Conservation (phyloP, 2,888 invertebrate genomes). For the Rhamphomyia laevipes region DNA sequence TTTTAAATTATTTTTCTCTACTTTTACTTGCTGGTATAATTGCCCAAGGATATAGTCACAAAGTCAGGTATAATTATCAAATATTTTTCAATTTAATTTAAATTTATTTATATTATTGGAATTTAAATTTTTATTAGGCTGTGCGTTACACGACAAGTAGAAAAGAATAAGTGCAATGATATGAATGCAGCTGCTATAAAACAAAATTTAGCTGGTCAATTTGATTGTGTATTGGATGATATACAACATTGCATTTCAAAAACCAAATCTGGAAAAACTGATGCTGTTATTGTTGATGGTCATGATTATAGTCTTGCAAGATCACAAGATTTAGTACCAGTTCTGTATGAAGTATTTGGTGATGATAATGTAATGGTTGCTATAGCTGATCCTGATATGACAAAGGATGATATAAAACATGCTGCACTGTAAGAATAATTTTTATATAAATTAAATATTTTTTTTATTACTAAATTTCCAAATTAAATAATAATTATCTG, state of each 20-base stretch:
- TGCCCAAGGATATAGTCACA: too few species aligned
- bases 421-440: constrained; percentile 26
- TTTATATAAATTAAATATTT: not conserved
- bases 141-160: constrained; percentile 55
- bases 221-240: constrained; percentile 59
- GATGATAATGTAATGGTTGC: constrained; percentile 28
- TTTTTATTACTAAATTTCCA: not conserved
- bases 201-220: constrained; percentile 63
- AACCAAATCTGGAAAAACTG: constrained; percentile 25
- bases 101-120: too few species aligned
- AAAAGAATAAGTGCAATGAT: constrained; percentile 60
- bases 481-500: too few species aligned
- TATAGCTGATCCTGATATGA: constrained; percentile 26
- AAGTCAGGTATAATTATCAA: too few species aligned
- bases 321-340: constrained; percentile 23
- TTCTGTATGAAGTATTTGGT: constrained; percentile 29
- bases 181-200: constrained; percentile 62
- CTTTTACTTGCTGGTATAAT: too few species aligned
- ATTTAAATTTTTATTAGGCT: constrained; percentile 32
- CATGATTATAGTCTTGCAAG: constrained; percentile 24
- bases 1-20: too few species aligned
- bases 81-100: too few species aligned
- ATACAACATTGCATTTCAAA: constrained; percentile 31
- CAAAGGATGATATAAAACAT: constrained; percentile 24
- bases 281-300: constrained; percentile 22